These are phyloP conservation scores for Cyphomyrmex costatus DNA, from an alignment of 1,140 invertebrate genomes.

Conservation along the genomic window DNA sequence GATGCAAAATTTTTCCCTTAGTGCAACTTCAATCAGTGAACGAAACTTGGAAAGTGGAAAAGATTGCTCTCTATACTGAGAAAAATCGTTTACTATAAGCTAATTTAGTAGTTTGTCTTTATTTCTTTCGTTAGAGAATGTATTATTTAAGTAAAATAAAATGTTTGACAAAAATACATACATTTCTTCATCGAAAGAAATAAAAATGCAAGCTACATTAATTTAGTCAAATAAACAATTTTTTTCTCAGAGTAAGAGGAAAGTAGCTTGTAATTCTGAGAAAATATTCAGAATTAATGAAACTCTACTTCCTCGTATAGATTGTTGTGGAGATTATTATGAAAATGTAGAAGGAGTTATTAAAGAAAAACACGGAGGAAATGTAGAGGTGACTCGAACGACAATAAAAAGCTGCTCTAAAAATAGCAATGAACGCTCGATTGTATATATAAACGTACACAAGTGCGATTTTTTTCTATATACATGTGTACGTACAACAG, in stretches of 20 bases:
- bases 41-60: not conserved
- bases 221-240: too few species aligned
- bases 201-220: too few species aligned
- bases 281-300: not conserved
- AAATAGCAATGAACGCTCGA: slow-evolving; percentile 83
- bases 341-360: slow-evolving; percentile 23
- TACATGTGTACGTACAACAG: slow-evolving; percentile 35
- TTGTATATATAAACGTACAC: slow-evolving; percentile 60
- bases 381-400: slow-evolving; percentile 58
- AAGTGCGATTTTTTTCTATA: slow-evolving; percentile 60
- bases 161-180: too few species aligned
- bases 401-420: slow-evolving; percentile 79
- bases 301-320: not conserved
- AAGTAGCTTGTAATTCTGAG: not conserved
- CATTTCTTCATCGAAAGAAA: too few species aligned
- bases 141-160: too few species aligned
- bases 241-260: not conserved
- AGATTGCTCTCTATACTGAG: not conserved
- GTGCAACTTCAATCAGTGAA: not conserved
- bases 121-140: too few species aligned
- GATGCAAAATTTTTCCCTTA: slow-evolving; percentile 14
- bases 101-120: too few species aligned
- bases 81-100: too few species aligned
- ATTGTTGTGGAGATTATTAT: not conserved
- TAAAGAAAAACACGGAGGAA: slow-evolving; percentile 36